A percentile compares a stretch with the other conserved stretches of the same genome.
Evolutionary conservation across 2,113 vertebrate genomes (phyloP).

Genomic region (human (Homo sapiens)): DNA sequence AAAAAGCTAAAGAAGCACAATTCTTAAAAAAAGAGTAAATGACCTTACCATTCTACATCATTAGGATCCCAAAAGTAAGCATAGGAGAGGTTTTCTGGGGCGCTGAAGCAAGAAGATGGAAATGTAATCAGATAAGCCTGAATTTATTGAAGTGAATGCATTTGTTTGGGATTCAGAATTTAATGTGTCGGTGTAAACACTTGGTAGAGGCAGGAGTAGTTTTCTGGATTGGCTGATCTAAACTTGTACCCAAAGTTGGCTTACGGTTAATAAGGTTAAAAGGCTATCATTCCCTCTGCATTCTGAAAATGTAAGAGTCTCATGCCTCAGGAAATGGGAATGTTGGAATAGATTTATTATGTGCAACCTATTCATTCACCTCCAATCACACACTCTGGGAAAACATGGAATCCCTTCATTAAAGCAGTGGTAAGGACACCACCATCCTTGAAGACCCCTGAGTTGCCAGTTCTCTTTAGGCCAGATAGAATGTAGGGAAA

Average conservation of each 20-base stretch:
- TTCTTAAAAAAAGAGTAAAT: background rate
- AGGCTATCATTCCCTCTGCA: background rate
- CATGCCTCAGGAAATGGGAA: background rate
- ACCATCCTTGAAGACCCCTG: background rate
- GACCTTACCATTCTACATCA: background rate
- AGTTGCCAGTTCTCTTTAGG: background rate
- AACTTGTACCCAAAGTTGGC: background rate
- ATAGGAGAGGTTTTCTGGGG: background rate
- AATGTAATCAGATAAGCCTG: background rate
- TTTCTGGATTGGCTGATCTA: background rate
- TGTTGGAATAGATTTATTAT: too few species aligned
- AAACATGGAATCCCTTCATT: background rate
- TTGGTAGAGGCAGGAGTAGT: background rate
- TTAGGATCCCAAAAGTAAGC: background rate
- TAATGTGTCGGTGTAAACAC: background rate
- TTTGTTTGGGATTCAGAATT: constrained; percentile 7
- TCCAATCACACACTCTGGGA: background rate
- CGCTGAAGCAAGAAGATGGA: background rate
- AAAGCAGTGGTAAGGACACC: background rate
- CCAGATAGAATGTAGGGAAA: background rate
- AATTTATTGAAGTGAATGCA: background rate
- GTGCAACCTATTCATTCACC: background rate
- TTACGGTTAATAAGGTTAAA: background rate
- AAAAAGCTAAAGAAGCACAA: background rate
- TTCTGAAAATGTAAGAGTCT: background rate